Evolutionary conservation across 2,888 invertebrate species (phyloP).

Genomic region (Meganola albula): DNA sequence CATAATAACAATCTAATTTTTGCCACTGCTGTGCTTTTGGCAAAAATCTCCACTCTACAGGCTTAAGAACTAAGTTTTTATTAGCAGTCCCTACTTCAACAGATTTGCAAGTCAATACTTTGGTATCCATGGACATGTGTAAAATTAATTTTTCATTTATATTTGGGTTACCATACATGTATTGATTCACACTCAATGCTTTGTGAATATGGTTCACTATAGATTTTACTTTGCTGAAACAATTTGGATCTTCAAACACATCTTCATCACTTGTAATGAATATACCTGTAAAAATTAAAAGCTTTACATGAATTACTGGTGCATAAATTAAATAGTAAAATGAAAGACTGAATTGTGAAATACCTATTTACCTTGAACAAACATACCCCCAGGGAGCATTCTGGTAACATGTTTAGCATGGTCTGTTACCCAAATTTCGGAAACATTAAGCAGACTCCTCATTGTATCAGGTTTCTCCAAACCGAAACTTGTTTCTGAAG

Average conservation of each 20-base stretch:
- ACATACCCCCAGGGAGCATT: constrained; percentile 94
- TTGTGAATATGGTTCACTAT: constrained; percentile 78
- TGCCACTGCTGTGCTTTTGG: constrained; percentile 85
- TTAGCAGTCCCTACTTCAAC: constrained; percentile 71
- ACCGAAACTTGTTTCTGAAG: constrained; percentile 48
- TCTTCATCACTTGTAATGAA: constrained; percentile 85
- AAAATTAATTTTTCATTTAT: constrained; percentile 81
- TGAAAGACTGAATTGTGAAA: neutral
- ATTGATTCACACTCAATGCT: constrained; percentile 71
- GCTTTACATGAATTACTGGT: no score
- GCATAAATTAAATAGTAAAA: no score
- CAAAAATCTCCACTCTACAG: constrained; percentile 87
- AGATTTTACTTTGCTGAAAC: constrained; percentile 76
- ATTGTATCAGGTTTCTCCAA: constrained; percentile 54
- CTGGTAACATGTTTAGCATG: constrained; percentile 91
- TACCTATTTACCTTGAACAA: constrained; percentile 83
- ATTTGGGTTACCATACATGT: constrained; percentile 78
- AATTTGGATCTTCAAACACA: constrained; percentile 76
- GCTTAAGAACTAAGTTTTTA: constrained; percentile 73
- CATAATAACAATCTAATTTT: constrained; percentile 84
- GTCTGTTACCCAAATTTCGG: constrained; percentile 84
- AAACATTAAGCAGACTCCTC: constrained; percentile 74
- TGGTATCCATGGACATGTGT: constrained; percentile 73
- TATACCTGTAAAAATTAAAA: constrained; percentile 81
- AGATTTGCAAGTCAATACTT: constrained; percentile 80